A percentile compares a stretch with the other conserved stretches of the same genome.
These are phyloP conservation scores for Bicyclus anynana DNA, from an alignment of 1,140 invertebrate genomes.

Conservation along the genomic window DNA sequence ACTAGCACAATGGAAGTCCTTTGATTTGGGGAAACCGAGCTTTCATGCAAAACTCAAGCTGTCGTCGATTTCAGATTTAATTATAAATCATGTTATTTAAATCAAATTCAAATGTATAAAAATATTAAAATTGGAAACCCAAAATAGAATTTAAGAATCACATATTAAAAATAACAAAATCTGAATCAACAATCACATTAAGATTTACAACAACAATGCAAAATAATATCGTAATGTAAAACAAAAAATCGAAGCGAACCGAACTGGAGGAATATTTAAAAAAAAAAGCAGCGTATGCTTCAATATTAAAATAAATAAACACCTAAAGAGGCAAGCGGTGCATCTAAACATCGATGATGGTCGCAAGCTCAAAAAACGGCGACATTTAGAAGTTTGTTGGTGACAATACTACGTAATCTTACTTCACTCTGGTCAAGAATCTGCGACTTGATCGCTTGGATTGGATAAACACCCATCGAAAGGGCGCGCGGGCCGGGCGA, in stretches of 20 bases:
- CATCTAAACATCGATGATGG: slow-evolving; percentile 71
- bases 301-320: slow-evolving; percentile 48
- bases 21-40: slow-evolving; percentile 18
- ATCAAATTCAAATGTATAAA: too few relatives aligned
- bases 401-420: slow-evolving; percentile 80
- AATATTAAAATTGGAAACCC: neutral
- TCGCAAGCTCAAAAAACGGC: slow-evolving; percentile 63
- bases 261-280: slow-evolving; percentile 31
- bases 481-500: slow-evolving; percentile 91
- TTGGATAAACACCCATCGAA: slow-evolving; percentile 91
- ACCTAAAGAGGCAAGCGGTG: slow-evolving; percentile 72
- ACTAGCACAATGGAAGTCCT: slow-evolving; percentile 20
- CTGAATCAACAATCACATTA: slow-evolving; percentile 30
- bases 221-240: slow-evolving; percentile 32
- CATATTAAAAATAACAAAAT: slow-evolving; percentile 30
- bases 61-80: slow-evolving; percentile 36
- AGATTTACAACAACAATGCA: slow-evolving; percentile 38
- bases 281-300: slow-evolving; percentile 47
- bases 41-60: slow-evolving; percentile 34
- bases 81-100: too few relatives aligned
- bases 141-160: neutral
- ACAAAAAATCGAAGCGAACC: slow-evolving; percentile 44
- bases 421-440: slow-evolving; percentile 91
- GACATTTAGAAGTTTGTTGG: slow-evolving; percentile 51
- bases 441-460: slow-evolving; percentile 90